A percentile compares a stretch with the other conserved stretches of the same genome.
Evolutionary conservation across 2,888 invertebrate species (phyloP).

Genomic region (Drosophila siamana): DNA sequence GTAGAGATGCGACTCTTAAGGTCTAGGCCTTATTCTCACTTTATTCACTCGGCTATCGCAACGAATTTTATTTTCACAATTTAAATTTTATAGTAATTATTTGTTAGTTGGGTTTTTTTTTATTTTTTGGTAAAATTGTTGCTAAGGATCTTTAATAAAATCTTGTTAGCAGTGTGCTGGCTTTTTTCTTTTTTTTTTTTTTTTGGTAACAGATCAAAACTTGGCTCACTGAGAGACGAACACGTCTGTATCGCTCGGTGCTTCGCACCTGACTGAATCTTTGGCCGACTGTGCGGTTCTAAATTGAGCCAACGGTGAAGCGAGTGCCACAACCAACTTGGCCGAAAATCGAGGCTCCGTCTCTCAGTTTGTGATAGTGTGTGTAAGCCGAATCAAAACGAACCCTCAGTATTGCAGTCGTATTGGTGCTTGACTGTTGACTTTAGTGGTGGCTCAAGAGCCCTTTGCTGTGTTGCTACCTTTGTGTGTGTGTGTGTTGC

Average conservation of each 20-base stretch:
- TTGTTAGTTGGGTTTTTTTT: background rate
- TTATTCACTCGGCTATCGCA: conserved; percentile 14
- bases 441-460: conserved; percentile 68
- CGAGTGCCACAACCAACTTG: conserved; percentile 64
- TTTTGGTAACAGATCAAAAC: conserved; percentile 52
- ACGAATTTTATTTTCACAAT: conserved; percentile 2
- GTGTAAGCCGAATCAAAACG: conserved; percentile 76
- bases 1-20: background rate
- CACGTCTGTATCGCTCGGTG: conserved; percentile 85
- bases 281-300: conserved; percentile 82
- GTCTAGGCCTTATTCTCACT: conserved; percentile 14
- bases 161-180: conserved; percentile 1
- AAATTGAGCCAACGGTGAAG: conserved; percentile 82
- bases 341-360: conserved; percentile 68
- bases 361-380: conserved; percentile 32
- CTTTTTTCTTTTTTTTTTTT: conserved; percentile 7
- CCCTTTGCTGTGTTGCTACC: conserved; percentile 44
- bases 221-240: conserved; percentile 71
- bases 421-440: conserved; percentile 62
- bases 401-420: conserved; percentile 59
- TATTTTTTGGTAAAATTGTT: conserved; percentile 2
- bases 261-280: conserved; percentile 86
- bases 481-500: conserved; percentile 38
- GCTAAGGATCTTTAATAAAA: too few species aligned
- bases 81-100: background rate